Evolutionary conservation across 35 echinoderm and acorn worm species (phyloP).

Genomic region (Ophioderma brevispina): DNA sequence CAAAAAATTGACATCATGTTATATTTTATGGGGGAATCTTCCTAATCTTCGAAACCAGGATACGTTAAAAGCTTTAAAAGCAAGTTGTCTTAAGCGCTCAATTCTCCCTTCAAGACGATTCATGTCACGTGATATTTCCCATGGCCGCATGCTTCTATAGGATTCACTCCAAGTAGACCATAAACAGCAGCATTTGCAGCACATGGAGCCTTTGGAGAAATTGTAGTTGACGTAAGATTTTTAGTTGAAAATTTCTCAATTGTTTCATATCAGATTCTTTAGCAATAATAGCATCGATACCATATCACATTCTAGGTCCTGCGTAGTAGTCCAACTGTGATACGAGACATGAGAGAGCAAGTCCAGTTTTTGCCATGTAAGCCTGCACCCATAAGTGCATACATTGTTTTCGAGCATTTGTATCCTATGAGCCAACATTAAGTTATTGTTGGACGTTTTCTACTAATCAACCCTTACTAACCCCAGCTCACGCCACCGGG

Average conservation of each 20-base stretch:
- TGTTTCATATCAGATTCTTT: not conserved
- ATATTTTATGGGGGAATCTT: no score
- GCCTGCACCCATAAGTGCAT: not conserved
- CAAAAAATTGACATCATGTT: no score
- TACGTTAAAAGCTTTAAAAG: no score
- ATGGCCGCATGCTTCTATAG: not conserved
- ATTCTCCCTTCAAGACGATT: no score
- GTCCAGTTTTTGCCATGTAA: not conserved
- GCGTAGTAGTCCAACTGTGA: not conserved
- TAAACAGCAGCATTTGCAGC: not conserved
- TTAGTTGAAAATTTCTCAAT: not conserved
- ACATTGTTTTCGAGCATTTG: not conserved
- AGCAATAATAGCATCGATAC: no score
- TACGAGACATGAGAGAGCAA: not conserved
- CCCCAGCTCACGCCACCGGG: no score
- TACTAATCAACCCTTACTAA: no score
- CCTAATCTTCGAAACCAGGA: no score
- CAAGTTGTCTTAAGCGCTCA: no score
- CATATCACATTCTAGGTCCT: not conserved
- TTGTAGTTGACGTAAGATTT: not conserved
- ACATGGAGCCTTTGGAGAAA: no score
- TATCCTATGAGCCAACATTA: not conserved
- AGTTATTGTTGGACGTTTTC: not conserved
- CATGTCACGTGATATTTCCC: not conserved
- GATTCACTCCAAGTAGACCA: not conserved